Base-by-base conservation (phyloP, 2,113 vertebrate genomes). In the Taurulus bubalis region DNA sequence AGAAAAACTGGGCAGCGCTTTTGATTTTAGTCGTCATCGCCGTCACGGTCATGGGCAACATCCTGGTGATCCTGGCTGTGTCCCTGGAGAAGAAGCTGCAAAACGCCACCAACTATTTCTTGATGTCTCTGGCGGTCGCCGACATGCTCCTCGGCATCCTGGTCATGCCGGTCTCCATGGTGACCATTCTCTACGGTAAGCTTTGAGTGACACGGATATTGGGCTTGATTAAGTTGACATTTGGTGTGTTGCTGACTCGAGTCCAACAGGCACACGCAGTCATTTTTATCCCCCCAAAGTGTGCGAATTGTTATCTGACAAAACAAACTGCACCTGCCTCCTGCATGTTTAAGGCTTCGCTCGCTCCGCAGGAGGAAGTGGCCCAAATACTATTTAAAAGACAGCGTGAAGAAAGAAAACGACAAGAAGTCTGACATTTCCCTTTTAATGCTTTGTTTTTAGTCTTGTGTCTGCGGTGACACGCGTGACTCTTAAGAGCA, bases 41-140 rank as follows among this genome's bases (percentile, higher is more conserved):
- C 83, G 85, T 98, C 74, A 99, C 98, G 3, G 97, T 99, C 76
- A 96, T 95, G 87, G 98, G 98, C 24, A 99, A 99, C 94, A 97
- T 99, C 87, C 95, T 99, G 75, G 98, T 99, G 88, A 99, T 99
- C 91, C 95, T 99, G 95, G 97, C 98, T 24, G 98, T 99, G 47
- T 97, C 97, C 53, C 93, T 98, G 91, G 98, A 99, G 95, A 97
- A 98, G 92, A 98, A 98, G 90, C 96, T 99, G 85, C 98, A 99
- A 93, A 99, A 98, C 20, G 98, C 98, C 88, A 99, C 97, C 59
- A 99, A 99, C 94, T 99, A 99, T 84, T 99, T 99, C 93, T 90
- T 99, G 92, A 98, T 98, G 97, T 99, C 98, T n/a, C 96, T 99
- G 89, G 98, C 98, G 2, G 96, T 97, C 71, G 96, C 98, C 14